Conservation (phyloP, 1,140 invertebrate genomes). For the Trichonephila clavata region DNA sequence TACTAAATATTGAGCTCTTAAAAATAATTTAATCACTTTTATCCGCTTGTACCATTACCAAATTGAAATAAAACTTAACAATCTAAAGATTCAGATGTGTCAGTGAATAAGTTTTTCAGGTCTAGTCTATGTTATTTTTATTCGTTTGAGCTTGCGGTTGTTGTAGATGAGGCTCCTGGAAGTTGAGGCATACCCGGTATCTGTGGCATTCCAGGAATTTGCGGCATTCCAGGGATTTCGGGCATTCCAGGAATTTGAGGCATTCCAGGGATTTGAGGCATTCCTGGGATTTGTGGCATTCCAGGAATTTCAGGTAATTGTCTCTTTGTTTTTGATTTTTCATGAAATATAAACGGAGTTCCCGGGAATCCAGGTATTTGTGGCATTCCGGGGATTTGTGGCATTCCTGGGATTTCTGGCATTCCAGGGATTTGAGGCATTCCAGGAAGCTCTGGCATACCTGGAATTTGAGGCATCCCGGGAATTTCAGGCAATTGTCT, state of each 20-base stretch:
- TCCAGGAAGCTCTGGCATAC: too few relatives aligned
- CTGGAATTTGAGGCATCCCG: too few relatives aligned
- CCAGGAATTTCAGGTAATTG: neutral
- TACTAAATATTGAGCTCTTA: neutral
- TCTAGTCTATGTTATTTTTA: neutral
- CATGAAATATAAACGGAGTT: too few relatives aligned
- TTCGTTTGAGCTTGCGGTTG: neutral
- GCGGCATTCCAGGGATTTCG: conserved; percentile 14
- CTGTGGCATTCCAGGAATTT: conserved; percentile 40
- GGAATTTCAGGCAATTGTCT: too few relatives aligned
- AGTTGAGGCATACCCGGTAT: conserved; percentile 52
- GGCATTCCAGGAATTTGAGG: neutral
- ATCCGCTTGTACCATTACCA: neutral
- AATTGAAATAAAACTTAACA: neutral
- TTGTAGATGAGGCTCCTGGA: conserved; percentile 11
- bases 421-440: too few relatives aligned
- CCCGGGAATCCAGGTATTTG: too few relatives aligned
- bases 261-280: neutral
- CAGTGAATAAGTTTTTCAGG: neutral
- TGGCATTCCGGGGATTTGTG: too few relatives aligned
- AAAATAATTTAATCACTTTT: neutral
- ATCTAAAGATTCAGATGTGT: neutral
- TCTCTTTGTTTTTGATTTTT: too few relatives aligned
- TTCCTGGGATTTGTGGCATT: conserved; percentile 14
- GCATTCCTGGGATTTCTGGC: too few relatives aligned